Conservation (phyloP, 35 echinoderm and acorn worm species). For the Holothuria glaberrima region DNA sequence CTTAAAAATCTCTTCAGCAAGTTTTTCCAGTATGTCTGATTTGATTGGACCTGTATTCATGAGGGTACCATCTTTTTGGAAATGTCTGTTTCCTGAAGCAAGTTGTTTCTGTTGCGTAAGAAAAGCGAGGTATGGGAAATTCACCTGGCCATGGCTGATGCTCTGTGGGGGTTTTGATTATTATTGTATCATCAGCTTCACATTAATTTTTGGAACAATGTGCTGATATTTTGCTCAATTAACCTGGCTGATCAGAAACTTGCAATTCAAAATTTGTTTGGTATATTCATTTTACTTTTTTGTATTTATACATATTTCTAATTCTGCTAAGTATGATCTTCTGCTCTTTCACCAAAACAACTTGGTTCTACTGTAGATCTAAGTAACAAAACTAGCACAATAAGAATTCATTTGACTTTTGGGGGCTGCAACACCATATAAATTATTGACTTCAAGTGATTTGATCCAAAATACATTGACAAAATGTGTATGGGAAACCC, state of each 20-base stretch:
- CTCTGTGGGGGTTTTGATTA: background rate
- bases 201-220: background rate
- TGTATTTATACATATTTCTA: no score
- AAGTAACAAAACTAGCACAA: no score
- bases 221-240: background rate
- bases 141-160: slow-evolving; percentile 32
- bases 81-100: background rate
- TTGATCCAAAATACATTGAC: no score
- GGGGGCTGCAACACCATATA: no score
- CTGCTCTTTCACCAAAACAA: no score
- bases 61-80: background rate
- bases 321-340: no score
- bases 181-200: background rate
- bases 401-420: no score
- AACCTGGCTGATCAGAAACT: background rate
- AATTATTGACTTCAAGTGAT: no score
- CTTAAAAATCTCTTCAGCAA: background rate
- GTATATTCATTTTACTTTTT: no score
- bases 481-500: no score
- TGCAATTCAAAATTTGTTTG: no score
- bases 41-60: background rate
- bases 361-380: no score
- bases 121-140: slow-evolving; percentile 43
- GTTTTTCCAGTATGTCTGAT: background rate
- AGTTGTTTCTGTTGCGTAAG: slow-evolving; percentile 42